Percentiles rank a stretch among this genome's conserved stretches.
These are phyloP conservation scores for Spea bombifrons DNA, from an alignment of 2,113 vertebrate genomes.

Conservation along the genomic window DNA sequence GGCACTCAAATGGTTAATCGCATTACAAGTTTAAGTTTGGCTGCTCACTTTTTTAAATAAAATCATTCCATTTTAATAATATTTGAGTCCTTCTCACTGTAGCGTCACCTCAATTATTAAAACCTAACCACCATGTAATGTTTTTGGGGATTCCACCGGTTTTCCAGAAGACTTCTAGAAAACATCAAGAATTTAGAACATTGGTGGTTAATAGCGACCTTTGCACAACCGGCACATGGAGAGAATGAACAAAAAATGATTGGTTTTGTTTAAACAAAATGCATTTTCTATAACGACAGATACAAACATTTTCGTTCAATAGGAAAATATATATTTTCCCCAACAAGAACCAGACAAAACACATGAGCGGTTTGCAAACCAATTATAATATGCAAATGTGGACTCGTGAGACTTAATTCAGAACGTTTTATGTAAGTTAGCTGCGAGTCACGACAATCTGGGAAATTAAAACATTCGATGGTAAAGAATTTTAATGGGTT, in stretches of 20 bases:
- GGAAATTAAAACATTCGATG: conserved; percentile 49
- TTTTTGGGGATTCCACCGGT: too few species aligned
- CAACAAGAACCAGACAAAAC: conserved; percentile 18
- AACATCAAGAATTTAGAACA: too few species aligned
- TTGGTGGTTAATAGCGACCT: too few species aligned
- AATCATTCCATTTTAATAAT: too few species aligned
- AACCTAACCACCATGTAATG: too few species aligned
- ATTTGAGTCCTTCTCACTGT: too few species aligned
- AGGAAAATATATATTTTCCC: neutral
- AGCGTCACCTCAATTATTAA: too few species aligned
- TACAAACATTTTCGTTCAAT: neutral
- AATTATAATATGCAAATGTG: conserved; percentile 51
- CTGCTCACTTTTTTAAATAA: too few species aligned
- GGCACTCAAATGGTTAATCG: too few species aligned
- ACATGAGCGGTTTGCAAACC: conserved; percentile 24
- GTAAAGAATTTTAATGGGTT: conserved; percentile 22
- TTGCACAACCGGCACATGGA: too few species aligned
- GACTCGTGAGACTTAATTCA: conserved; percentile 27
- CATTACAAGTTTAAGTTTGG: too few species aligned
- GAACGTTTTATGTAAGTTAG: conserved; percentile 46
- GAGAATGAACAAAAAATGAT: conserved; percentile 24
- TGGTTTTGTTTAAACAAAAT: conserved; percentile 18
- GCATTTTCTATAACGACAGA: conserved; percentile 20
- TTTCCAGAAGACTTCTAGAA: too few species aligned
- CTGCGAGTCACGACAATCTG: conserved; percentile 47